phyloP scores from a whole-genome alignment of 1,140 invertebrate species.

The Brachionus plicatilis region DNA sequence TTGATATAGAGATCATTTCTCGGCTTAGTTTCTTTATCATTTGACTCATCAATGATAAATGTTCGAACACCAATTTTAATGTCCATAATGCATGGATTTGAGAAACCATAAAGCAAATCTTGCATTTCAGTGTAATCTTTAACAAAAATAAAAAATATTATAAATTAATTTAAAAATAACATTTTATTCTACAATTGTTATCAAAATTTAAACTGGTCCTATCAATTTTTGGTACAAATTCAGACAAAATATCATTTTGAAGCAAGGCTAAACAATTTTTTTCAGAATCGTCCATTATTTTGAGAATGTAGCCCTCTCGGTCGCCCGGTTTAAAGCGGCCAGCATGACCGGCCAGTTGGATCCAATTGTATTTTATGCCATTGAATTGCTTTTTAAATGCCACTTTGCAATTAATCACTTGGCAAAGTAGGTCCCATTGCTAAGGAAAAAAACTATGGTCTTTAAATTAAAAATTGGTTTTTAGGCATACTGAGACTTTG shows the following conservation, averaged over 20 bases:
- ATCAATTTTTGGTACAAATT: conserved; percentile 33
- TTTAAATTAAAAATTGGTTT: neutral
- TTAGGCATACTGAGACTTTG: neutral
- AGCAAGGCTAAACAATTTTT: neutral
- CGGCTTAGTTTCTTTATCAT: conserved; percentile 85
- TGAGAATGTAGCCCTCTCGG: neutral
- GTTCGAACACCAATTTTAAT: conserved; percentile 90
- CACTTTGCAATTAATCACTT: conserved; percentile 30
- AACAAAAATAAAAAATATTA: neutral
- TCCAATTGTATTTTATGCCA: conserved; percentile 39
- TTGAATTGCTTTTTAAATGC: conserved; percentile 34
- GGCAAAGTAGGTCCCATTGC: conserved; percentile 21
- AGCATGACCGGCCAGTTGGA: conserved; percentile 38
- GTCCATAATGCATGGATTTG: conserved; percentile 88
- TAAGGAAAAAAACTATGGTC: neutral
- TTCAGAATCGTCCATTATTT: conserved; percentile 15
- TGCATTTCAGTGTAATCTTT: conserved; percentile 76
- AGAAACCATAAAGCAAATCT: conserved; percentile 82
- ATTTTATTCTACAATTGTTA: neutral
- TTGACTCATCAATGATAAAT: conserved; percentile 87
- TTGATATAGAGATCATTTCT: conserved; percentile 95
- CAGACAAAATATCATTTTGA: conserved; percentile 4
- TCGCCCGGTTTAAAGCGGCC: conserved; percentile 36
- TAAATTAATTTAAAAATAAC: too few relatives aligned
- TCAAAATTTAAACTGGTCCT: neutral